These are phyloP conservation scores for Flabesymbios commensalis DNA, from an alignment of 2,888 invertebrate species.

Conservation along the genomic window DNA sequence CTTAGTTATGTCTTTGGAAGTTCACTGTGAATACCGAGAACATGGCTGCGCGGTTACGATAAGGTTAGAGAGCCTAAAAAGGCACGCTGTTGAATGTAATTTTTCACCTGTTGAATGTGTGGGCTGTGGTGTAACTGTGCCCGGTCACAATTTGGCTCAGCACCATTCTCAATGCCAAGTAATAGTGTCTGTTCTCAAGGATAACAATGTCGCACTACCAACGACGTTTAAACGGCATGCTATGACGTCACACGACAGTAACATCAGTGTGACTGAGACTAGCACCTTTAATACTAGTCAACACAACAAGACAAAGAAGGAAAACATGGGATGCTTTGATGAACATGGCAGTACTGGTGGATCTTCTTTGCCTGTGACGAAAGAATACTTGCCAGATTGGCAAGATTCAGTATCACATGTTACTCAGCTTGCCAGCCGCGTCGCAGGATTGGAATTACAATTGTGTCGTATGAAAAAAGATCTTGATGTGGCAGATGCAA, in stretches of 20 bases:
- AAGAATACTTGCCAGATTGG: no score
- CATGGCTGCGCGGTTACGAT: slow-evolving; percentile 46
- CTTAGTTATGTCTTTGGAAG: slow-evolving; percentile 48
- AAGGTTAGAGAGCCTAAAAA: slow-evolving; percentile 42
- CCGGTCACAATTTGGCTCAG: slow-evolving; percentile 42
- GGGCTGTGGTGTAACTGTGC: slow-evolving; percentile 45
- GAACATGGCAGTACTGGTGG: no score
- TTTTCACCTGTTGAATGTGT: slow-evolving; percentile 49
- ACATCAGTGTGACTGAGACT: no score
- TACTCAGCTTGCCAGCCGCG: slow-evolving; percentile 43
- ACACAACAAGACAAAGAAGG: no score
- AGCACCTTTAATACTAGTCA: no score
- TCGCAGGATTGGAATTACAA: slow-evolving; percentile 48
- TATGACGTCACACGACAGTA: no score
- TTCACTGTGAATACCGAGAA: slow-evolving; percentile 42
- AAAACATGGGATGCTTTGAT: no score
- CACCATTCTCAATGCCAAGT: slow-evolving; percentile 53
- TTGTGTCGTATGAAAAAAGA: slow-evolving; percentile 46
- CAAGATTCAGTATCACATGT: slow-evolving; percentile 14
- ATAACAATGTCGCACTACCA: slow-evolving; percentile 33
- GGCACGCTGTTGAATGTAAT: slow-evolving; percentile 44
- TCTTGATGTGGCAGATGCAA: slow-evolving; percentile 46
- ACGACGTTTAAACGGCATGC: not conserved
- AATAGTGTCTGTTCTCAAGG: slow-evolving; percentile 63
- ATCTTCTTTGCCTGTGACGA: no score